Base-by-base conservation (phyloP, 2,888 invertebrate genomes). In the Panorpa germanica region DNA sequence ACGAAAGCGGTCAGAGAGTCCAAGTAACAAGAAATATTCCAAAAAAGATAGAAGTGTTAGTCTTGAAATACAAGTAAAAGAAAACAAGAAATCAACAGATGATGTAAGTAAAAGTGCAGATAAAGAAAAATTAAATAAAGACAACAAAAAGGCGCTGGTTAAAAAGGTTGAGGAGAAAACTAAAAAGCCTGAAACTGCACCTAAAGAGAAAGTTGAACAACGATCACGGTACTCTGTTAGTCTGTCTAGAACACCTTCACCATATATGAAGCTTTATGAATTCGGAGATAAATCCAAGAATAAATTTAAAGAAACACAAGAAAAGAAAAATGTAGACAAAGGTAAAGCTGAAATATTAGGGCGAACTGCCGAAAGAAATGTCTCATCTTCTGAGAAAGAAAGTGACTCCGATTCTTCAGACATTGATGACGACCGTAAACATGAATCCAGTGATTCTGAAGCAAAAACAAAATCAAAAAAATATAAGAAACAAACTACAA, bases 181-280 rank as follows among this genome's bases (percentile, higher is more conserved):
- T n/a, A n/a, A n/a, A n/a, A n/a, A 21, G 8, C 8, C 29, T 15
- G 17, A 28, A 28, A 4, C 28, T 19, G 6, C 9, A 19, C 9
- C 9, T 6, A 21, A n/a, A 7, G n/a, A 27, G 9, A 22, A 18
- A 13, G 14, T 12, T 11, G 16, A 11, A 19, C 3, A 14, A 15
- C 3, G 25, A 21, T 10, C 20, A 5, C 4, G 73, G 46, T 75
- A 70, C 48, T 75, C 74, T 13, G 65, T 66, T 48, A 82, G 81
- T 45, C 59, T 81, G 24, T 83, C 83, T n/a, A 65, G 82, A 37
- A 83, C 82, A 1, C 82, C 83, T 9, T 82, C 83, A 10, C 82
- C 83, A 24, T 82, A 83, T 52, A 70, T 81, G 36, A 75, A 75
- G 42, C 65, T 65, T 40, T 61, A 66, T 38, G 70, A 69, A 48